Evolutionary conservation across 2,113 vertebrate genomes (phyloP), one percentile per base, ranked within the genome.

Genomic region (Embiotoca jacksoni): DNA sequence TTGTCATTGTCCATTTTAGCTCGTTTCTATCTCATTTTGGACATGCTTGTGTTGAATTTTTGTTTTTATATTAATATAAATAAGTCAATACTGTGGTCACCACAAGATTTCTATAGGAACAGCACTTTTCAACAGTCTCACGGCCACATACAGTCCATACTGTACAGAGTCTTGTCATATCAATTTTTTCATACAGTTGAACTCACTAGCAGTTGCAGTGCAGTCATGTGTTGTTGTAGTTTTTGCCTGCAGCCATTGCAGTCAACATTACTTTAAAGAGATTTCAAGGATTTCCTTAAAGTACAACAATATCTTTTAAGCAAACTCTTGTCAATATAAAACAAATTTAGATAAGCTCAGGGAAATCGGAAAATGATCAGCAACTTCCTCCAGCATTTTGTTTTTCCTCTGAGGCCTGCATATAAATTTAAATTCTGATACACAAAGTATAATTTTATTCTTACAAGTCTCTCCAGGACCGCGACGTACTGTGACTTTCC

Each of bases 211-310:
- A 64, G 60, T 6, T 35, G 15, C 30, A 47, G 46, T 50, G 14
- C n/a, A 31, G 32, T 72, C 7, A 5, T 32, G 16, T 36, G 31
- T 32, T 54, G 23, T 33, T 23, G 31, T 14, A 32, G n/a, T 37
- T 32, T 46, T 58, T 62, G 35, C 46, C 23, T 52, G 57, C 7
- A 60, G 56, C 23, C 3, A 0, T 47, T 58, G 52, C 60, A 3
- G 0, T 59, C 23, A 23, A 23, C 23, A 23, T 23, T 23, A 23
- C 23, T 23, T 23, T 23, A 23, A 39, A 54, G 69, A 75, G 10
- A 47, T 57, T 67, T 30, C 13, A 71, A 49, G 47, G 44, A 61
- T 57, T 75, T 50, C 49, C 0, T 39, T 30, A 44, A 35, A 35
- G 7, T 74, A 23, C 16, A 32, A 44, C 36, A 46, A 30, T 64